Evolutionary conservation across 1,140 invertebrate species (phyloP).

Genomic region (Sinella curviseta): DNA sequence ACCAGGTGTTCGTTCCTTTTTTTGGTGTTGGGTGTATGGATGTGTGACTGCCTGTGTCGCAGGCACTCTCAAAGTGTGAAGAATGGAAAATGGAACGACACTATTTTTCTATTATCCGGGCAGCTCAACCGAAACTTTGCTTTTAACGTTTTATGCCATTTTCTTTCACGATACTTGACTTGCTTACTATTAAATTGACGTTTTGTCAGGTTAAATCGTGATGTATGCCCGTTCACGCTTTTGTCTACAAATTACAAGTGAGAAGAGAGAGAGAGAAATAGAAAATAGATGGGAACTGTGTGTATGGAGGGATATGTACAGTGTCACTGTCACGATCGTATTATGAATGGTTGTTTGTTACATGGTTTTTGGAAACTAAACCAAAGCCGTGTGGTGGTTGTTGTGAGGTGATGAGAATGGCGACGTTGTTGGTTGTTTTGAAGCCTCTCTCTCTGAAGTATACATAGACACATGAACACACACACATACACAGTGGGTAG

Average conservation of each 20-base stretch:
- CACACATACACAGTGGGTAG: too few relatives aligned
- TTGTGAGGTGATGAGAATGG: too few relatives aligned
- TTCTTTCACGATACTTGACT: not conserved
- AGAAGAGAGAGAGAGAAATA: not conserved
- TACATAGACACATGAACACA: too few relatives aligned
- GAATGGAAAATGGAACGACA: not conserved
- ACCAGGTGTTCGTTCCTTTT: not conserved
- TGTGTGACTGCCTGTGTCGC: too few relatives aligned
- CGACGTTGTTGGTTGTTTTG: too few relatives aligned
- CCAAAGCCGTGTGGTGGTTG: too few relatives aligned
- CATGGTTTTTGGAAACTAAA: too few relatives aligned
- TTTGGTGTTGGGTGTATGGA: not conserved
- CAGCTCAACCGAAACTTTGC: not conserved
- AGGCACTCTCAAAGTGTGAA: not conserved
- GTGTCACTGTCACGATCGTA: too few relatives aligned
- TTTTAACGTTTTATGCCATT: not conserved
- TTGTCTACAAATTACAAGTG: constrained; percentile 13
- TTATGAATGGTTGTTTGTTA: too few relatives aligned
- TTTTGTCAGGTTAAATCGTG: constrained; percentile 8
- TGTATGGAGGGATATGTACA: too few relatives aligned
- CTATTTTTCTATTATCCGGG: not conserved
- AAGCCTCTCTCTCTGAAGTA: too few relatives aligned
- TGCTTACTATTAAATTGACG: constrained; percentile 14
- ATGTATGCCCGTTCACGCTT: not conserved
- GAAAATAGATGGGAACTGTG: too few relatives aligned